Evolutionary conservation across 1,140 invertebrate genomes (phyloP).

Genomic region (Drosophila nigrodunni): DNA sequence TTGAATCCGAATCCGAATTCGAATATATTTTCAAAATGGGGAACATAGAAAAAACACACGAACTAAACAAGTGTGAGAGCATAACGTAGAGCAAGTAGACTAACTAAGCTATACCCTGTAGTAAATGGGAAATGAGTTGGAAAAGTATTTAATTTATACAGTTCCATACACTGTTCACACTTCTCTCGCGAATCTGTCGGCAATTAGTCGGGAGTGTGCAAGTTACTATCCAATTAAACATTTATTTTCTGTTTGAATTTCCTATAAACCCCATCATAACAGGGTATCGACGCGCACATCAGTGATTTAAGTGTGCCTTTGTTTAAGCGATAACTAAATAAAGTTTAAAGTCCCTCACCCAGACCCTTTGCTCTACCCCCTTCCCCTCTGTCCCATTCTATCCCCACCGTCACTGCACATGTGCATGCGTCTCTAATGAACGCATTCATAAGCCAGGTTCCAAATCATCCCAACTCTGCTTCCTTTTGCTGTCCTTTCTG

Average conservation of each 20-base stretch:
- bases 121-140: not conserved
- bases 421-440: constrained; percentile 53
- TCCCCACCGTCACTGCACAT: constrained; percentile 4
- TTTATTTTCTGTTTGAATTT: no score
- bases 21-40: constrained; percentile 50
- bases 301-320: constrained; percentile 45
- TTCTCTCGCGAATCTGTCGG: no score
- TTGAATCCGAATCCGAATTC: constrained; percentile 62
- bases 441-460: constrained; percentile 62
- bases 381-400: not conserved
- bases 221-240: no score
- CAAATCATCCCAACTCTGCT: constrained; percentile 30
- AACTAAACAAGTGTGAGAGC: constrained; percentile 29
- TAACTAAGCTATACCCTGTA: constrained; percentile 27
- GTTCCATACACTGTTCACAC: no score
- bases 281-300: not conserved
- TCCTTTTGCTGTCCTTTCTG: constrained; percentile 49
- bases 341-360: constrained; percentile 52
- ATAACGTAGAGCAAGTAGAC: not conserved
- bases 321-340: constrained; percentile 78
- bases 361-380: not conserved
- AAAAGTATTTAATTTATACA: not conserved
- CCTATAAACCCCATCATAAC: not conserved
- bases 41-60: constrained; percentile 54
- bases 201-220: no score